Evolutionary conservation across 2,113 vertebrate genomes (phyloP).

Genomic region (Zapornia atra): DNA sequence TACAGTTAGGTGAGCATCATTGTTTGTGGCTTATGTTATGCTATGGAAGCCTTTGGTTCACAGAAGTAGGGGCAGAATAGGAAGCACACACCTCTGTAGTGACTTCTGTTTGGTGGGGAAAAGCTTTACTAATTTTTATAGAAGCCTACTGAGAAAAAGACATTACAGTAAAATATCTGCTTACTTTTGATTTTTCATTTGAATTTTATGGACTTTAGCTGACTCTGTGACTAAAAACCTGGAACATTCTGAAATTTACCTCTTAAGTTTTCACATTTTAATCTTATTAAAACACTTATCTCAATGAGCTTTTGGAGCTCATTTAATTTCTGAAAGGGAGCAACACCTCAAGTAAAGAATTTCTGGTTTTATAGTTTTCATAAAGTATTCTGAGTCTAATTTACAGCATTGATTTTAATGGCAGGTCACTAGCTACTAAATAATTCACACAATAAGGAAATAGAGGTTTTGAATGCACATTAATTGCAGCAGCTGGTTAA

Average conservation of each 20-base stretch:
- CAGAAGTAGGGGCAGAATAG: neutral
- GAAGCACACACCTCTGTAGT: neutral
- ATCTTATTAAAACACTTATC: neutral
- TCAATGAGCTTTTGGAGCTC: neutral
- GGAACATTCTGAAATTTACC: neutral
- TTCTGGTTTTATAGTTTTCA: neutral
- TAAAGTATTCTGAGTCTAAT: neutral
- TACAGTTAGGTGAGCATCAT: neutral
- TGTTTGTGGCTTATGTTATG: neutral
- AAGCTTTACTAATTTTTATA: neutral
- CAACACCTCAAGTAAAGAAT: neutral
- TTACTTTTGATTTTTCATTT: neutral
- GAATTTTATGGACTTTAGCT: neutral
- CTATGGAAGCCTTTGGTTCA: neutral
- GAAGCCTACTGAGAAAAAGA: neutral
- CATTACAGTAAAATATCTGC: neutral
- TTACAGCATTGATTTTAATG: neutral
- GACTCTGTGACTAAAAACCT: neutral
- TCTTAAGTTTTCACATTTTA: neutral
- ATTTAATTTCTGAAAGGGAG: neutral
- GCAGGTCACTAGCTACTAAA: neutral
- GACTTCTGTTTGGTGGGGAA: neutral
- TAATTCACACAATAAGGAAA: neutral
- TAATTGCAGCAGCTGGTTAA: constrained; percentile 39
- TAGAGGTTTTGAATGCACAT: neutral